These are phyloP conservation scores for Anhinga rufa DNA, from an alignment of 2,113 vertebrate genomes.

Conservation along the genomic window DNA sequence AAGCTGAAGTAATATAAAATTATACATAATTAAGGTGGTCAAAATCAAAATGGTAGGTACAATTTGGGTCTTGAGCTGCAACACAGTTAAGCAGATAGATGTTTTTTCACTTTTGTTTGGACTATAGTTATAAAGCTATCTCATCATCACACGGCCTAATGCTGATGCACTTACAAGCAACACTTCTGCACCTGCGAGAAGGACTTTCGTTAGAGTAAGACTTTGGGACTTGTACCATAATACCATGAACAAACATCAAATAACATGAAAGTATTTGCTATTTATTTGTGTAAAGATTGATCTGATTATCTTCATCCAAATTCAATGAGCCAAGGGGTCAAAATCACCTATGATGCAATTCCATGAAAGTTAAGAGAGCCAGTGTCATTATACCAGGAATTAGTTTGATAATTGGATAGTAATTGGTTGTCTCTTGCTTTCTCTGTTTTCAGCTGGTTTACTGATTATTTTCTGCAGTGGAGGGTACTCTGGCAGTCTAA, in stretches of 20 bases:
- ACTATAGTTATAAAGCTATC: not conserved
- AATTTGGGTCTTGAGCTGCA: not conserved
- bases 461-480: not conserved
- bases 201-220: not conserved
- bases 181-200: not conserved
- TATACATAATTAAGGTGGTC: not conserved
- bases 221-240: not conserved
- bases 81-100: not conserved
- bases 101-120: not conserved
- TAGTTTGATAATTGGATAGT: not conserved
- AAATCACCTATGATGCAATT: not conserved
- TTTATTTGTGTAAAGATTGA: not conserved
- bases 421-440: not conserved
- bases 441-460: not conserved
- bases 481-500: not conserved
- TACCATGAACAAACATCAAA: not conserved
- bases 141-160: not conserved
- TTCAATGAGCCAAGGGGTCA: not conserved
- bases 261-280: not conserved
- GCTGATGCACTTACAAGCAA: not conserved
- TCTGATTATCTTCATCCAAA: not conserved
- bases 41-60: not conserved
- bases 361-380: not conserved
- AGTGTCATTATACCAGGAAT: not conserved
- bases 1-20: not conserved